These are phyloP conservation scores for Nomada ruficornis DNA, from an alignment of 2,888 invertebrate species.

Conservation along the genomic window DNA sequence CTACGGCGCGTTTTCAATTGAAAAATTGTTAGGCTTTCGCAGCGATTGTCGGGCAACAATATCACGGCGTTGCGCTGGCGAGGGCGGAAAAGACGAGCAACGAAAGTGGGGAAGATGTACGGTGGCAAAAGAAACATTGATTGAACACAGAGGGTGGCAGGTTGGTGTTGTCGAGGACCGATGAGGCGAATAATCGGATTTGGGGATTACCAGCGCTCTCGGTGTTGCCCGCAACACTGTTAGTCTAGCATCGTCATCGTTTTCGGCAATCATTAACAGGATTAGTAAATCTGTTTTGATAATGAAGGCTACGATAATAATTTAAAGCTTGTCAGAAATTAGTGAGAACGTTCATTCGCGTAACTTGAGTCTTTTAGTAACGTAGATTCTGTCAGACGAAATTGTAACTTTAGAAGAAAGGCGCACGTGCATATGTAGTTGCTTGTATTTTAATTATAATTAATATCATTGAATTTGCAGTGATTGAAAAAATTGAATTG, in stretches of 20 bases:
- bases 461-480: no score
- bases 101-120: slow-evolving; percentile 31
- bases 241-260: slow-evolving; percentile 63
- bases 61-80: neutral
- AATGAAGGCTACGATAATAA: slow-evolving; percentile 27
- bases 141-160: slow-evolving; percentile 63
- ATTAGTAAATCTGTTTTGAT: slow-evolving; percentile 58
- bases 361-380: no score
- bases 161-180: slow-evolving; percentile 67
- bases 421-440: no score
- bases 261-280: slow-evolving; percentile 67
- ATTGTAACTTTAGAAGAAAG: no score
- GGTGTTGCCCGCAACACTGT: slow-evolving; percentile 72
- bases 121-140: slow-evolving; percentile 70
- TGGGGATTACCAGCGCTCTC: slow-evolving; percentile 80
- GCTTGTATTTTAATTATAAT: no score
- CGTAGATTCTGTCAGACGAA: no score
- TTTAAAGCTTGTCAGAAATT: neutral
- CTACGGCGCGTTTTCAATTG: neutral
- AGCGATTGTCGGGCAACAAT: slow-evolving; percentile 7
- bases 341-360: neutral
- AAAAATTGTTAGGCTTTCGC: neutral
- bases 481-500: no score
- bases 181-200: slow-evolving; percentile 83
- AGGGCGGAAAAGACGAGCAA: slow-evolving; percentile 37